Base-by-base conservation (phyloP, 2,888 invertebrate genomes). In the Aelia acuminata region DNA sequence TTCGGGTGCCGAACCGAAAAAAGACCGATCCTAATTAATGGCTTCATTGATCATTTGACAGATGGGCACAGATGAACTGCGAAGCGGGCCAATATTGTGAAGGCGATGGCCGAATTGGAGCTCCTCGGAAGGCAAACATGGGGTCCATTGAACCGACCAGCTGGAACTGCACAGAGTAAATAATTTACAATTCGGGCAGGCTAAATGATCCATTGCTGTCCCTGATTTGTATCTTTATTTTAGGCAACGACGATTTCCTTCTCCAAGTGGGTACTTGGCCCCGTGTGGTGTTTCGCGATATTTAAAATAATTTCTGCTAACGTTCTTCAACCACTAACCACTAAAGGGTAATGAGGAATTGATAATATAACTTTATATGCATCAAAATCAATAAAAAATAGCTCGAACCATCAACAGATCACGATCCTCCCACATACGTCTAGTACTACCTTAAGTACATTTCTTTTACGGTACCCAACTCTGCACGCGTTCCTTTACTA, bases 201-300 rank as follows among this genome's bases (percentile, higher is more conserved):
- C 35, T 70, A 70, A 70, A 35, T 70, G 63, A 70, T 70, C 63
- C 63, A 70, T 70, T 3, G 31, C 31, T 70, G 31, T 35, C 31
- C 31, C 63, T 70, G 18, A 70, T 70, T 70, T 70, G 15, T 31
- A 70, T 70, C 31, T 70, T 70, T 70, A 70, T 70, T 70, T 70
- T 70, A 35, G 63, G 63, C 63, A 70, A 63, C 63, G 18, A 35
- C 63, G 18, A 70, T 70, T 18, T 20, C 35, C 15, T 18, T 35
- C 63, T 31, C 13, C 18, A n/a, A n/a, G n/a, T n/a, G n/a, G n/a
- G n/a, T n/a, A n/a, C n/a, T n/a, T n/a, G n/a, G n/a, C n/a, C n/a
- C n/a, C n/a, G n/a, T n/a, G n/a, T n/a, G n/a, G n/a, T n/a, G n/a
- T n/a, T n/a, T n/a, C n/a, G n/a, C n/a, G n/a, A n/a, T n/a, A n/a